Percentiles rank a stretch among this genome's conserved stretches.
These are phyloP conservation scores for Prenolepis imparis DNA, from an alignment of 2,888 invertebrate species.

Conservation along the genomic window DNA sequence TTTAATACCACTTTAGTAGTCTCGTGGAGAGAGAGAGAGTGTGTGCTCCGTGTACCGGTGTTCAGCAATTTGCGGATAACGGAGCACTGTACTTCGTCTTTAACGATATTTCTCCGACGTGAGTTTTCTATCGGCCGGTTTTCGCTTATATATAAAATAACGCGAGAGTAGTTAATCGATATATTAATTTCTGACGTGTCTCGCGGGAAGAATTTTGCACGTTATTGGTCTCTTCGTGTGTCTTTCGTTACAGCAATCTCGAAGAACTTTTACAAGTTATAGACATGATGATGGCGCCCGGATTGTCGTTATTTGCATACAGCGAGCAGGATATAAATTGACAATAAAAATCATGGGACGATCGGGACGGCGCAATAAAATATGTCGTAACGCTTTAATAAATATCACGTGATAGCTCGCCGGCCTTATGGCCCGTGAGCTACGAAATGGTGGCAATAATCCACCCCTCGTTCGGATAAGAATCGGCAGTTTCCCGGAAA, in stretches of 20 bases:
- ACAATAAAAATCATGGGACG: slow-evolving; percentile 66
- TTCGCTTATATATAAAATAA: slow-evolving; percentile 41
- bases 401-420: slow-evolving; percentile 69
- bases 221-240: neutral
- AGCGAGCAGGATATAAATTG: slow-evolving; percentile 32
- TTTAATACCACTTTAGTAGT: slow-evolving; percentile 64
- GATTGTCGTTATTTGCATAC: slow-evolving; percentile 60
- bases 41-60: slow-evolving; percentile 46
- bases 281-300: neutral
- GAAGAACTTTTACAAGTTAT: slow-evolving; percentile 1
- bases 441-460: slow-evolving; percentile 68
- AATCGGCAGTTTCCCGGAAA: slow-evolving; percentile 61
- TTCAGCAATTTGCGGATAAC: slow-evolving; percentile 70
- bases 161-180: slow-evolving; percentile 61
- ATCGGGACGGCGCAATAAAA: slow-evolving; percentile 70
- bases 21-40: slow-evolving; percentile 57
- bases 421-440: slow-evolving; percentile 56
- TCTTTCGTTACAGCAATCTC: neutral
- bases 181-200: slow-evolving; percentile 14
- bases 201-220: neutral
- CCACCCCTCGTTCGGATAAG: slow-evolving; percentile 65
- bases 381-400: slow-evolving; percentile 72
- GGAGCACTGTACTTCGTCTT: slow-evolving; percentile 62
- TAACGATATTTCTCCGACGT: slow-evolving; percentile 56
- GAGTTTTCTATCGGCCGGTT: slow-evolving; percentile 55